Base-by-base conservation (phyloP, 2,888 invertebrate genomes). In the Ennomos quercinarius region DNA sequence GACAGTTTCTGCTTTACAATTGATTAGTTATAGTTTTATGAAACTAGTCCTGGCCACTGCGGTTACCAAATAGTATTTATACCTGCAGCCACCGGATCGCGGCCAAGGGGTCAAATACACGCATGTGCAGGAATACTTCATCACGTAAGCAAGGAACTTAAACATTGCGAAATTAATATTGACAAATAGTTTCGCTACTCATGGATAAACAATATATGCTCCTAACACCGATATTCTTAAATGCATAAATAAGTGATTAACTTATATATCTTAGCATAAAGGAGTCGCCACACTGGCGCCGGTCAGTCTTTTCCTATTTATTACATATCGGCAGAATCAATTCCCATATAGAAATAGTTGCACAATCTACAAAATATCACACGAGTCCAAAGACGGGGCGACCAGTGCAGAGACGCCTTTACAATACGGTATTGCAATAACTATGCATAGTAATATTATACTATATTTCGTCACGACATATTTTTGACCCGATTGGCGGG, bases 351-450 rank as follows among this genome's bases (percentile, higher is more conserved):
- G 12, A 52, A 27, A 40, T 17, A 47, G 43, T 38, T 34, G 36
- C 40, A 52, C 58, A 61, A 48, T 60, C 57, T 58, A 54, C 63
- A 60, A 58, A 61, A 60, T 56, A 57, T 64, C 63, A 66, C 58
- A 63, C 68, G 52, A 63, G 61, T 60, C 66, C 57, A 50, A 57
- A 59, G 64, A 64, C 63, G 42, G 47, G 48, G 58, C 56, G 40
- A 40, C 13, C 56, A 64, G 56, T 64, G 68, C 27, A 57, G 64
- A 53, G 50, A 58, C 46, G 13, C 55, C 59, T 62, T 60, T 63
- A 61, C 8, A n/a, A 46, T 40, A 17, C 27, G 27, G 9, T 53
- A 44, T 52, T 38, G 38, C 44, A 46, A 37, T 45, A 46, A 36
- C 11, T 46, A 45, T 35, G 12, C 46, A 41, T 46, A 36, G 34